Evolutionary conservation across 2,797 vertebrate species (phyloP).

Genomic region (Myotis pilosus): DNA sequence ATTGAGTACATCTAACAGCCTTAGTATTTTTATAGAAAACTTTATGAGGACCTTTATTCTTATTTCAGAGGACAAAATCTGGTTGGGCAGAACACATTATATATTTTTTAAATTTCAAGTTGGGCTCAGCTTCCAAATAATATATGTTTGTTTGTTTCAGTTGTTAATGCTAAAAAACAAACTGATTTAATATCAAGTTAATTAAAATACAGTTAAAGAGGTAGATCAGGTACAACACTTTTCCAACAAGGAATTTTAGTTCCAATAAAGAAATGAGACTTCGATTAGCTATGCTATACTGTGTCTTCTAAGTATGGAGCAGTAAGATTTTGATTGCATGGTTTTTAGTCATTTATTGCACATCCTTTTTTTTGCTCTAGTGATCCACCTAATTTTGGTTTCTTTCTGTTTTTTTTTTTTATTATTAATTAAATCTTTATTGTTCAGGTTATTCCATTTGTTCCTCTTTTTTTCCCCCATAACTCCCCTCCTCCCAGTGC

Average conservation of each 20-base stretch:
- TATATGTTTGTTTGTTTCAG: constrained; percentile 10
- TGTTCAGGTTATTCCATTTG: too few relatives aligned
- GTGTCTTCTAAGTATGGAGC: background rate
- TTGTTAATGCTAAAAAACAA: constrained; percentile 4
- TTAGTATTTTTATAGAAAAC: constrained; percentile 36
- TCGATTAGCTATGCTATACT: background rate
- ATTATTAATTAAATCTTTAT: too few relatives aligned
- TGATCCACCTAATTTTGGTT: constrained; percentile 19
- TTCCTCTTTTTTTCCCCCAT: too few relatives aligned
- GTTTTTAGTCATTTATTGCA: constrained; percentile 1
- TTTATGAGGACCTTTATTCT: background rate
- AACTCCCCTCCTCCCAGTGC: too few relatives aligned
- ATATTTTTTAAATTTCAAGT: background rate
- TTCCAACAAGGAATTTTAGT: constrained; percentile 39
- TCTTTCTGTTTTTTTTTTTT: constrained; percentile 6
- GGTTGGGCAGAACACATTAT: background rate
- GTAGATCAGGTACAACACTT: background rate
- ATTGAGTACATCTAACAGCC: background rate
- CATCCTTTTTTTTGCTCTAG: background rate
- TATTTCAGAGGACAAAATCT: background rate
- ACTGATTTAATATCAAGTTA: background rate
- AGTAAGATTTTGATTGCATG: background rate
- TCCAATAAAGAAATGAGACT: background rate
- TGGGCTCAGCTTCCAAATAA: background rate
- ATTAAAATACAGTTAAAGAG: constrained; percentile 17